Base-by-base conservation (phyloP, 2,888 invertebrate species). In the Eumacrocentrus americanus region DNA sequence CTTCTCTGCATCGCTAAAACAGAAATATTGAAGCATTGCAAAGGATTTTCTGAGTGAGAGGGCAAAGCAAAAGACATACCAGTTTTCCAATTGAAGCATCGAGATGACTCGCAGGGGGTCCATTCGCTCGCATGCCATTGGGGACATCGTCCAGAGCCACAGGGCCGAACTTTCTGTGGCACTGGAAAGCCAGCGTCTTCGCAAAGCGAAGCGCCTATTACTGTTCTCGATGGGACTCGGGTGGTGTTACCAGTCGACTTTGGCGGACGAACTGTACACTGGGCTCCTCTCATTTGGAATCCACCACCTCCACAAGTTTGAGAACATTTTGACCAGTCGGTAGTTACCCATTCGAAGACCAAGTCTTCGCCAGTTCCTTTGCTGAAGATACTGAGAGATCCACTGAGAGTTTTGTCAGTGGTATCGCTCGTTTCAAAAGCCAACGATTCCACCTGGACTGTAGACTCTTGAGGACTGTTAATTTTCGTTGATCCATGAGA, bases 291-390 rank as follows among this genome's bases (percentile, higher is more conserved):
- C 77, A 88, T 88, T 81, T 86, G 85, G 69, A 83, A 83, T 1
- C 94, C 94, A 56, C 85, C 85, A 40, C 89, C 89, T 0, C 92
- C 92, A 72, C 95, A 96, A 0, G 88, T 88, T 67, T 91, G 89
- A 1, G 91, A 92, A 77, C 96, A 96, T 11, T 87, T 85, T 0
- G 94, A 91, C 96, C 96, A 97, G 7, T 90, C 89, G 0, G 91
- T 89, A 9, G 90, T 87, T 74, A 87, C 84, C 94, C 94, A 95
- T 67, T 88, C 88, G 77, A 91, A 93, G 70, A 87, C 82, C 67
- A 88, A 73, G 71, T 84, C 71, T 14, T 74, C 72, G 22, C 68
- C 67, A 52, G 70, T 70, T 62, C 65, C 71, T 65, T 77, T 78
- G 35, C 75, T 76, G 14, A 78, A 72, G 34, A 77, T 67, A 46